Base-by-base conservation (phyloP, 2,888 invertebrate species). In the Stenurella melanura region DNA sequence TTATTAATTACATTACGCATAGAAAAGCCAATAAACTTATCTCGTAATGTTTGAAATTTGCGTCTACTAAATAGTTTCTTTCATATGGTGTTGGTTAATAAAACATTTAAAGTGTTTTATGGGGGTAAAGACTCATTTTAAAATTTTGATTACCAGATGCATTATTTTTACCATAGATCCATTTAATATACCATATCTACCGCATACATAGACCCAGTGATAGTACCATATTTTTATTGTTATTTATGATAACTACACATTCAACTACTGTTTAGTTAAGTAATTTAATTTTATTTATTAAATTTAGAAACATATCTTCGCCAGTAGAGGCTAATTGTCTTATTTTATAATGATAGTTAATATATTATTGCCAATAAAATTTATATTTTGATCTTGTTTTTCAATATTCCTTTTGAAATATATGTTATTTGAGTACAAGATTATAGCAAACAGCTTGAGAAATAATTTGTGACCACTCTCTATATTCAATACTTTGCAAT, bases 251-350 rank as follows among this genome's bases (percentile, higher is more conserved):
- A 42, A 34, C 50, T 70, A 58, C 67, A 74, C 61, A 64, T 42
- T 30, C 21, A 38, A 57, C 58, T 60, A 67, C 12, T 67, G 19
- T 42, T 57, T 68, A 74, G 74, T 74, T 67, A 74, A 67, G 30
- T 58, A 67, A 67, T 38, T 64, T 54, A 64, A 64, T 66, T 67
- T 67, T 67, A 74, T 74, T 74, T 74, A 74, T 50, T 66, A 60
- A n/a, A 60, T 68, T 67, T 58, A 30, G 30, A 57, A 67, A 57
- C 56, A 54, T 70, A 60, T 73, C 19, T 73, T 66, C 56, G 74
- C 74, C 74, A 74, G 18, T 68, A 74, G 74, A 74, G 74, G 74
- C 74, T 74, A 74, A 38, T 73, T 66, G 17, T 58, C 50, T 67
- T 67, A 58, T 58, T 60, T 67, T n/a, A 10, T 66, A 67, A 4